A percentile compares a stretch with the other conserved stretches of the same genome.
Conservation (phyloP, 2,113 vertebrate species). For the Elephantulus edwardii region DNA sequence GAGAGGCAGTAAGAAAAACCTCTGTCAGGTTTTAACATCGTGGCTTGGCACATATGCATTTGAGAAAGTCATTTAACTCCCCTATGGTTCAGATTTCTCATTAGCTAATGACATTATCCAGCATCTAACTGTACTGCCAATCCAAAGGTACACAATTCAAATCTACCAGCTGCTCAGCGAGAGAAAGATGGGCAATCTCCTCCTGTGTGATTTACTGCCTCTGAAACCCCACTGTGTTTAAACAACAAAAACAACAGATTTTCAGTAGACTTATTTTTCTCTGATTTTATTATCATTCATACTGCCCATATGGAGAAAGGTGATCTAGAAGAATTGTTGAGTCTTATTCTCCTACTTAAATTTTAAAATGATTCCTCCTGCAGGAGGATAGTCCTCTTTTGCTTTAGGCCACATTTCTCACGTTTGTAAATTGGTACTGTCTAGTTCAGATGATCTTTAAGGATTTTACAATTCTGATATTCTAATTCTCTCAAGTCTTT, state of each 20-base stretch:
- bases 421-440: slow-evolving; percentile 4
- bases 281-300: not conserved
- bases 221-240: too few relatives aligned
- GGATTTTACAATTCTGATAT: not conserved
- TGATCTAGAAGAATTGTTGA: slow-evolving; percentile 2
- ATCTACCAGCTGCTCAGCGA: too few relatives aligned
- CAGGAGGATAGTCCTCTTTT: not conserved
- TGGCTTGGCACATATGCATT: slow-evolving; percentile 5
- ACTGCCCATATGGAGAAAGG: not conserved
- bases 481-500: too few relatives aligned
- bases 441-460: not conserved
- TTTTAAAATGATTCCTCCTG: slow-evolving; percentile 34
- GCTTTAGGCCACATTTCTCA: slow-evolving; percentile 12
- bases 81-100: slow-evolving; percentile 5
- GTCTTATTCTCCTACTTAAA: slow-evolving; percentile 21
- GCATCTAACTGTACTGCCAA: too few relatives aligned
- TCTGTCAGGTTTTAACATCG: slow-evolving; percentile 20
- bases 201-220: too few relatives aligned
- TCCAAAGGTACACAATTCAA: too few relatives aligned
- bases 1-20: slow-evolving; percentile 8
- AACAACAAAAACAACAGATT: too few relatives aligned
- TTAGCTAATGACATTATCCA: not conserved
- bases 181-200: too few relatives aligned
- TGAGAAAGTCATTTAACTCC: slow-evolving; percentile 36
- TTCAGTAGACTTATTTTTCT: not conserved